phyloP scores from a whole-genome alignment of 92 coral and sea anemone genomes.

The Porites rus region DNA sequence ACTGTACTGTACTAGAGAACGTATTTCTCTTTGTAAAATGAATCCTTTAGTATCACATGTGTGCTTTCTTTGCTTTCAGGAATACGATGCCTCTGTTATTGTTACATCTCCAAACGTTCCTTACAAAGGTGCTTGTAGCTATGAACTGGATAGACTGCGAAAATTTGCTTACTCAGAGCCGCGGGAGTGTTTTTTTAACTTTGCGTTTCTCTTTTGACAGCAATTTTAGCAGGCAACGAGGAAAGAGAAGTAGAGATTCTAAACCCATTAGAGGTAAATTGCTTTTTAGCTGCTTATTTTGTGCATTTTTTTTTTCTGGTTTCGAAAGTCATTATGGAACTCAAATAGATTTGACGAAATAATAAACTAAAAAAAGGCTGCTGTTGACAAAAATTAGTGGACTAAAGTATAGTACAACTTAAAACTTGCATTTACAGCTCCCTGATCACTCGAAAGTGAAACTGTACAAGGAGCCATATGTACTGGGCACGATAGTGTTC shows the following conservation, averaged over 20 bases:
- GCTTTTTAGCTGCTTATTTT: neutral
- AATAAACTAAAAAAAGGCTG: too few relatives aligned
- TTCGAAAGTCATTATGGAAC: too few relatives aligned
- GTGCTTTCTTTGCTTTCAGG: constrained; percentile 56
- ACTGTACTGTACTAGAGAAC: too few relatives aligned
- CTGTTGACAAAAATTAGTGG: too few relatives aligned
- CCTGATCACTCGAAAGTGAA: constrained; percentile 90
- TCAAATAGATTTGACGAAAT: too few relatives aligned
- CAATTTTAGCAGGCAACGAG: constrained; percentile 76
- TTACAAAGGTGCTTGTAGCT: constrained; percentile 75
- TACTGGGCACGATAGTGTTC: constrained; percentile 88
- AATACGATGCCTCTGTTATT: constrained; percentile 86
- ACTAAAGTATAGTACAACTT: neutral
- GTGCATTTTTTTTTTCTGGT: neutral
- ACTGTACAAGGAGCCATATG: constrained; percentile 86
- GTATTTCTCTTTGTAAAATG: neutral
- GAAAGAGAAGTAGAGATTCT: constrained; percentile 74
- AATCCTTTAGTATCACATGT: neutral
- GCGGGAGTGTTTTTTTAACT: too few relatives aligned
- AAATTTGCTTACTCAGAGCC: too few relatives aligned
- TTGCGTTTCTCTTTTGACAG: constrained; percentile 44
- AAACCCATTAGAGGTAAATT: constrained; percentile 87
- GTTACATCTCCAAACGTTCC: constrained; percentile 98
- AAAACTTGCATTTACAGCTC: constrained; percentile 62
- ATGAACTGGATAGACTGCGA: too few relatives aligned